phyloP scores from a whole-genome alignment of 2,888 invertebrate species.

The Volucella inflata region DNA sequence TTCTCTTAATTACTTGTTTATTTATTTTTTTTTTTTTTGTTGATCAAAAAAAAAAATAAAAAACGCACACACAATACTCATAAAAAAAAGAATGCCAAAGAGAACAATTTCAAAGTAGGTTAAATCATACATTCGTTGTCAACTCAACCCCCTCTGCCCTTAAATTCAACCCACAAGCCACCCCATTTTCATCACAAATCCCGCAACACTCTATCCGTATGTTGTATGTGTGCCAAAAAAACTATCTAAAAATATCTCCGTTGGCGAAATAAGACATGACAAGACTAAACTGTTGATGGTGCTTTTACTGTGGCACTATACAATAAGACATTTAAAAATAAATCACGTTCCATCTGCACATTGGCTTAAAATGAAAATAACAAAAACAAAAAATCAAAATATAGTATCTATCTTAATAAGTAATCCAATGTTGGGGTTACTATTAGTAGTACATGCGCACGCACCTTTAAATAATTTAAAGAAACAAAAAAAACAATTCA shows the following conservation, averaged over 20 bases:
- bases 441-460: slow-evolving; percentile 57
- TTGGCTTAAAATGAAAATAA: background rate
- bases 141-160: background rate
- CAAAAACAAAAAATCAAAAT: background rate
- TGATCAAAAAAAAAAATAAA: slow-evolving; percentile 11
- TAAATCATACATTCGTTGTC: slow-evolving; percentile 24
- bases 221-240: slow-evolving; percentile 36
- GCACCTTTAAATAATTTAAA: slow-evolving; percentile 70
- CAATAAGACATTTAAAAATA: slow-evolving; percentile 62
- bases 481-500: slow-evolving; percentile 24
- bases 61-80: background rate
- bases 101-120: slow-evolving; percentile 29
- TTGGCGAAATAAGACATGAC: background rate
- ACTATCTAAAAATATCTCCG: too few species aligned
- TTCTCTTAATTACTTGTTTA: slow-evolving; percentile 21
- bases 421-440: slow-evolving; percentile 9
- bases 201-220: too few species aligned
- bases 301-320: slow-evolving; percentile 26
- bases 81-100: slow-evolving; percentile 2
- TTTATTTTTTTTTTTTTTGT: background rate
- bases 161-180: background rate
- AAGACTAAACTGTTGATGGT: slow-evolving; percentile 62
- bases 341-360: slow-evolving; percentile 69
- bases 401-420: slow-evolving; percentile 4
- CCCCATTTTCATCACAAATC: background rate